These are phyloP conservation scores for Pammene fasciana DNA, from an alignment of 2,888 invertebrate genomes.

Conservation along the genomic window DNA sequence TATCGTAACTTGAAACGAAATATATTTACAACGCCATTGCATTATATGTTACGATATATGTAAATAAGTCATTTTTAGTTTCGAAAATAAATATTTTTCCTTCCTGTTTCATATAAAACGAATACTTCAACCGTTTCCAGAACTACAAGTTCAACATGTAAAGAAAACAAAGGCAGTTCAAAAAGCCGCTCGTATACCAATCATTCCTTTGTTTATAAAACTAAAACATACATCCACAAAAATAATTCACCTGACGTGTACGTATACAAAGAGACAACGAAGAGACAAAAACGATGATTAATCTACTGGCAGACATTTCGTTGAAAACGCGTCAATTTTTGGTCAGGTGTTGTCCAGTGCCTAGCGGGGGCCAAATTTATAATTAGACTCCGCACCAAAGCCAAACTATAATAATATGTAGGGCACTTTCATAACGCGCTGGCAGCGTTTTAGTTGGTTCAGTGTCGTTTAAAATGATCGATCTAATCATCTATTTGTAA, in stretches of 20 bases:
- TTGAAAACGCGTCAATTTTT: constrained; percentile 19
- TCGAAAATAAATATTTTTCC: background rate
- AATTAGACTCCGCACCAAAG: constrained; percentile 59
- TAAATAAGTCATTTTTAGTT: background rate
- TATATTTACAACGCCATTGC: no score
- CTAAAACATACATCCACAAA: background rate
- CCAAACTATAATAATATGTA: constrained; percentile 64
- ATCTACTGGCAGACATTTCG: background rate
- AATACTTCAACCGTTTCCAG: background rate
- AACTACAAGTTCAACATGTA: background rate
- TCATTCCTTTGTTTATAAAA: background rate
- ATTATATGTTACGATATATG: no score
- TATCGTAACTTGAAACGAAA: no score
- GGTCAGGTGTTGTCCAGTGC: constrained; percentile 38
- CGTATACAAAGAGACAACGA: constrained; percentile 4
- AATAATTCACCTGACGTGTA: background rate
- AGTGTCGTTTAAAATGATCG: constrained; percentile 46
- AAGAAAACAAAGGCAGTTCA: background rate
- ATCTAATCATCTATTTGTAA: constrained; percentile 16
- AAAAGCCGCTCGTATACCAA: no score
- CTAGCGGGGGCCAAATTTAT: constrained; percentile 48
- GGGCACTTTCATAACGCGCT: constrained; percentile 65
- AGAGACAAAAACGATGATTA: constrained; percentile 3
- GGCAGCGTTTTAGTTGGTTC: constrained; percentile 60
- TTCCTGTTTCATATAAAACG: background rate